Evolutionary conservation across 2,113 vertebrate species (phyloP).

Genomic region (Manacus vitellinus): DNA sequence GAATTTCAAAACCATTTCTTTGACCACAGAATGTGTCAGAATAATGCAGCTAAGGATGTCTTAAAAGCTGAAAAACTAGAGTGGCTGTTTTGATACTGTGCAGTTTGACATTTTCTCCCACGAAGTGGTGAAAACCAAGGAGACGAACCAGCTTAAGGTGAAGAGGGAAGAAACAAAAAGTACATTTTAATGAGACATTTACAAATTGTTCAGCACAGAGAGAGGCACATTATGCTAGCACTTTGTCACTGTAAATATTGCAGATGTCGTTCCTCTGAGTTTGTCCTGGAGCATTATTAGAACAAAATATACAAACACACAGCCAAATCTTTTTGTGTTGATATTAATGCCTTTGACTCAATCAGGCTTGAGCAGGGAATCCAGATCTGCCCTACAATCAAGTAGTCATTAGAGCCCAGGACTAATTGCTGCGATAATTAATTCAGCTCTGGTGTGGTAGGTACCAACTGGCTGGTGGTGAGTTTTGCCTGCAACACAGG

Average conservation of each 20-base stretch:
- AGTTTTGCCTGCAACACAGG: not conserved
- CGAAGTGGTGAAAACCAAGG: slow-evolving; percentile 9
- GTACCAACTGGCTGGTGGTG: fast-evolving
- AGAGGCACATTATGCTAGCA: slow-evolving; percentile 1
- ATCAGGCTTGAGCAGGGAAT: not conserved
- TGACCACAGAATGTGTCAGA: not conserved
- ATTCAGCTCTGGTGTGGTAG: not conserved
- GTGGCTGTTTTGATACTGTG: not conserved
- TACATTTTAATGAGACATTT: slow-evolving; percentile 69
- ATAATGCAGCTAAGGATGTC: not conserved
- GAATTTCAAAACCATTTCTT: not conserved
- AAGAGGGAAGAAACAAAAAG: slow-evolving; percentile 49
- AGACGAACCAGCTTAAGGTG: slow-evolving; percentile 35
- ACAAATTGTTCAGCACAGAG: slow-evolving; percentile 57
- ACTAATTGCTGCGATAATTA: not conserved
- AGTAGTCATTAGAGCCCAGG: not conserved
- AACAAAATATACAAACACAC: slow-evolving; percentile 38
- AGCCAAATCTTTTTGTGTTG: not conserved
- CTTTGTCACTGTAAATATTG: slow-evolving; percentile 65
- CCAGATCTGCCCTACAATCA: not conserved
- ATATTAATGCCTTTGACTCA: slow-evolving; percentile 38
- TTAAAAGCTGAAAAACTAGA: not conserved
- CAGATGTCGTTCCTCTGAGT: slow-evolving; percentile 28
- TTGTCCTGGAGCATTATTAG: slow-evolving; percentile 57
- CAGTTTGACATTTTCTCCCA: slow-evolving; percentile 45